Conservation (phyloP, 2,797 vertebrate genomes). For the Chaunax sp. region DNA sequence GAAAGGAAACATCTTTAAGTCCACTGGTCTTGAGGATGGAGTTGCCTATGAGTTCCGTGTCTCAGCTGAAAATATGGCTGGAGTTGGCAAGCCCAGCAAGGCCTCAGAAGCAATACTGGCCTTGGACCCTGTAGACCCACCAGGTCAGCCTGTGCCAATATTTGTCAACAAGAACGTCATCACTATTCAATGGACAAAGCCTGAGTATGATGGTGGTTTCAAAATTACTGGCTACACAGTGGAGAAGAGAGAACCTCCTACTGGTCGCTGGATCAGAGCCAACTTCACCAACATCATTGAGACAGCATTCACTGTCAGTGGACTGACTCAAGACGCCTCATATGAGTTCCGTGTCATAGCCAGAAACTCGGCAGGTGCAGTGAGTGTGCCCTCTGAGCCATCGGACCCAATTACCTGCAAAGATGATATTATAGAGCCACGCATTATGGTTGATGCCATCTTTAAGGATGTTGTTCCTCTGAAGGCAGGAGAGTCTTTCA, state of each 20-base stretch:
- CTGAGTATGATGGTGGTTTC: constrained; percentile 97
- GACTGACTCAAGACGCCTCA: constrained; percentile 92
- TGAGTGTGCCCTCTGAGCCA: constrained; percentile 93
- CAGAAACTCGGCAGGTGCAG: constrained; percentile 94
- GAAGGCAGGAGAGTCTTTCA: constrained; percentile 95
- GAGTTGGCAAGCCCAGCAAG: constrained; percentile 97
- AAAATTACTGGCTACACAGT: constrained; percentile 97
- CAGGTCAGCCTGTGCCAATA: constrained; percentile 92
- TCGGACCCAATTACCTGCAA: constrained; percentile 95
- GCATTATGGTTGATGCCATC: constrained; percentile 95
- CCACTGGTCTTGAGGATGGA: constrained; percentile 92
- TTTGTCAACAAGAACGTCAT: constrained; percentile 93
- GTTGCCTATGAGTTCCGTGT: constrained; percentile 98
- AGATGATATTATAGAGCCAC: constrained; percentile 95
- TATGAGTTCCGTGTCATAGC: constrained; percentile 97
- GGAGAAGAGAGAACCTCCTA: constrained; percentile 94
- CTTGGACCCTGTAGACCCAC: constrained; percentile 96
- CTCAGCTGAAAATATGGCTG: constrained; percentile 96
- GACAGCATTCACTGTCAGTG: constrained; percentile 95
- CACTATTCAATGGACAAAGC: constrained; percentile 95
- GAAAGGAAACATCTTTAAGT: constrained; percentile 94
- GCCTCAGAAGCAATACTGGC: constrained; percentile 93
- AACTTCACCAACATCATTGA: constrained; percentile 98
- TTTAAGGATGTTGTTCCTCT: constrained; percentile 92
- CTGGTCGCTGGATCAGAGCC: constrained; percentile 95